These are phyloP conservation scores for Erythrolamprus reginae DNA, from an alignment of 2,113 vertebrate species.

Conservation along the genomic window DNA sequence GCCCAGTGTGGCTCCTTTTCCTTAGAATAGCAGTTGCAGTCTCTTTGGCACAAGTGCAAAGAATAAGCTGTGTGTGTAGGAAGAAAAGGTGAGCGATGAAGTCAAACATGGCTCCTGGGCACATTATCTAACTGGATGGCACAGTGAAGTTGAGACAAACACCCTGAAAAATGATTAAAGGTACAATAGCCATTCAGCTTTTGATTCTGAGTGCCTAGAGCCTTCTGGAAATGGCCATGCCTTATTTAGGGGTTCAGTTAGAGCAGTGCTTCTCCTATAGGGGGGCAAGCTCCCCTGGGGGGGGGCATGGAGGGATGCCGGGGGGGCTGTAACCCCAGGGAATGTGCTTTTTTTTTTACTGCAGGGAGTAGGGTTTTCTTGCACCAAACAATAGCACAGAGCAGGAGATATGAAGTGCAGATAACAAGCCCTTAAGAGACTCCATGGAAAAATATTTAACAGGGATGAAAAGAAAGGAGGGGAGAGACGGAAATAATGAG, in stretches of 20 bases:
- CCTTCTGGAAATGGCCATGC: slow-evolving; percentile 50
- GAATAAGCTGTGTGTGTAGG: slow-evolving; percentile 59
- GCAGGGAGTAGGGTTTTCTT: too few relatives aligned
- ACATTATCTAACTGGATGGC: slow-evolving; percentile 56
- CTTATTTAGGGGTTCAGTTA: slow-evolving; percentile 12
- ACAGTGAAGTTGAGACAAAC: slow-evolving; percentile 50
- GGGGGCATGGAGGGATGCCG: too few relatives aligned
- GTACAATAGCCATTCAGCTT: slow-evolving; percentile 47
- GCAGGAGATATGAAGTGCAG: too few relatives aligned
- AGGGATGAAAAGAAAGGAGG: too few relatives aligned
- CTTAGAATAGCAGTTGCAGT: slow-evolving; percentile 41
- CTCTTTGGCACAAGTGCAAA: slow-evolving; percentile 48
- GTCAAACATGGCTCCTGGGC: slow-evolving; percentile 43
- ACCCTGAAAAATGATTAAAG: slow-evolving; percentile 27
- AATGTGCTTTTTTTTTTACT: too few relatives aligned
- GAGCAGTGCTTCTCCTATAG: too few relatives aligned
- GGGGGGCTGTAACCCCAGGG: too few relatives aligned
- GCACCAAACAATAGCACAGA: too few relatives aligned
- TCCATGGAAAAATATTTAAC: too few relatives aligned
- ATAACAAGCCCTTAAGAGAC: too few relatives aligned
- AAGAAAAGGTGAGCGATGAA: slow-evolving; percentile 51
- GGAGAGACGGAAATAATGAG: too few relatives aligned
- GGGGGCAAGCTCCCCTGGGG: too few relatives aligned
- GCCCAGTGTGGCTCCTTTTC: slow-evolving; percentile 23
- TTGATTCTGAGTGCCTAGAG: slow-evolving; percentile 53